Percentiles rank a stretch among this genome's conserved stretches.
These are phyloP conservation scores for Cyrtorhinus lividipennis DNA, from an alignment of 1,140 invertebrate genomes.

Conservation along the genomic window DNA sequence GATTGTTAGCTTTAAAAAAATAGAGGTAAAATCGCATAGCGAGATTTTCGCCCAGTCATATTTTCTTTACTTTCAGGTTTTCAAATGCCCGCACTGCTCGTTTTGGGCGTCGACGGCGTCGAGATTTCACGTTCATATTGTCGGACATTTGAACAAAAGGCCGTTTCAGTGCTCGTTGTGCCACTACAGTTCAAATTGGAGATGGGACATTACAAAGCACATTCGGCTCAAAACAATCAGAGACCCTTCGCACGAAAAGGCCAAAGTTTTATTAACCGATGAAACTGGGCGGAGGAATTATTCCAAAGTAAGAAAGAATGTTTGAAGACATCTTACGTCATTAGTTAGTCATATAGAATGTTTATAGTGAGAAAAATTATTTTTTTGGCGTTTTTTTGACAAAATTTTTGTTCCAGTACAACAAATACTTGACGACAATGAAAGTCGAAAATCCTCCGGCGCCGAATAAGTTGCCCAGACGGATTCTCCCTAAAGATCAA, in stretches of 20 bases:
- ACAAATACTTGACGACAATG: conserved; percentile 67
- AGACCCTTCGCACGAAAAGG: conserved; percentile 59
- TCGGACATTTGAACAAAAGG: conserved; percentile 80
- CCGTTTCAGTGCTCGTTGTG: conserved; percentile 91
- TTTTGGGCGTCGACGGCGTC: conserved; percentile 66
- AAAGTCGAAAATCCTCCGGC: conserved; percentile 34
- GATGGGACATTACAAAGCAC: conserved; percentile 93
- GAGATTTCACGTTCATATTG: conserved; percentile 81
- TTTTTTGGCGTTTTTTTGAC: background rate
- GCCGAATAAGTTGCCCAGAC: conserved; percentile 17
- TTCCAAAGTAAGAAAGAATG: conserved; percentile 40
- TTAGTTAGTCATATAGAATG: too few species aligned
- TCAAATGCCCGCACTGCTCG: conserved; percentile 76
- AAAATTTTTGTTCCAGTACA: conserved; percentile 27
- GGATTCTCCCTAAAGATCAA: conserved; percentile 14
- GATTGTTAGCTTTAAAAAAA: too few species aligned
- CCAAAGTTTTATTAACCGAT: conserved; percentile 75
- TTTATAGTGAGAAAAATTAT: too few species aligned
- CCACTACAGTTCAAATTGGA: conserved; percentile 83
- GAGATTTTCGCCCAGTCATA: too few species aligned
- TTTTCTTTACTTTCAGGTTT: conserved; percentile 36
- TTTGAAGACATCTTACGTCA: too few species aligned
- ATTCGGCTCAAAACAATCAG: conserved; percentile 74
- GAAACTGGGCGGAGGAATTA: conserved; percentile 81
- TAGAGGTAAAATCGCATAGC: too few species aligned